These are phyloP conservation scores for Lasioglossum vierecki DNA, from an alignment of 2,888 invertebrate genomes.

Conservation along the genomic window DNA sequence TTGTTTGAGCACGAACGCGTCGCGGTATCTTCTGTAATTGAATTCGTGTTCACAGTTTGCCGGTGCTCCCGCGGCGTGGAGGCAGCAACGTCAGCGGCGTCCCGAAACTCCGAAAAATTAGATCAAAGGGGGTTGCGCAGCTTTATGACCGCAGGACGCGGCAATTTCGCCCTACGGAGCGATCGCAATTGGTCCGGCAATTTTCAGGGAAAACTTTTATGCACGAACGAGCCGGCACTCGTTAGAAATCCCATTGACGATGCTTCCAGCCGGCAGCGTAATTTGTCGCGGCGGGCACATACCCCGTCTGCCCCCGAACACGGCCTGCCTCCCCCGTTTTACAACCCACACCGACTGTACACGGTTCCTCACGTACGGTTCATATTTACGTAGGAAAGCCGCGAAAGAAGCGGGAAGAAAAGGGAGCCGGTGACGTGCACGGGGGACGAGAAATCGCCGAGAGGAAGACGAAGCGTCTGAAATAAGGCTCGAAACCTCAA, in stretches of 20 bases:
- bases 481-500: constrained; percentile 71
- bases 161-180: constrained; percentile 17
- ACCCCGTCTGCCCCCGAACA: background rate
- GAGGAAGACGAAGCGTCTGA: constrained; percentile 65
- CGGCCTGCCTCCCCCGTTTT: background rate
- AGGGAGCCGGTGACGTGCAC: constrained; percentile 21
- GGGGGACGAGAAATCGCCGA: constrained; percentile 47
- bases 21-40: constrained; percentile 3
- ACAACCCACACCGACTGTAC: background rate
- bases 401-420: constrained; percentile 29
- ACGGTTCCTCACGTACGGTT: constrained; percentile 34
- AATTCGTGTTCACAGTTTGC: constrained; percentile 16
- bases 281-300: constrained; percentile 32
- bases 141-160: background rate
- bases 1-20: background rate
- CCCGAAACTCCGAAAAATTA: constrained; percentile 6
- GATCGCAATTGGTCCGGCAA: constrained; percentile 29
- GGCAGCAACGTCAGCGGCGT: background rate
- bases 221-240: constrained; percentile 31
- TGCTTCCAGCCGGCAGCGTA: constrained; percentile 33
- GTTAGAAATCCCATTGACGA: constrained; percentile 46
- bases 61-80: background rate
- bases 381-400: constrained; percentile 44
- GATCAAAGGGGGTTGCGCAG: constrained; percentile 3
- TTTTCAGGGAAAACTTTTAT: constrained; percentile 31